These are phyloP conservation scores for Nannoperca australis DNA, from an alignment of 2,797 vertebrate genomes.

Conservation along the genomic window DNA sequence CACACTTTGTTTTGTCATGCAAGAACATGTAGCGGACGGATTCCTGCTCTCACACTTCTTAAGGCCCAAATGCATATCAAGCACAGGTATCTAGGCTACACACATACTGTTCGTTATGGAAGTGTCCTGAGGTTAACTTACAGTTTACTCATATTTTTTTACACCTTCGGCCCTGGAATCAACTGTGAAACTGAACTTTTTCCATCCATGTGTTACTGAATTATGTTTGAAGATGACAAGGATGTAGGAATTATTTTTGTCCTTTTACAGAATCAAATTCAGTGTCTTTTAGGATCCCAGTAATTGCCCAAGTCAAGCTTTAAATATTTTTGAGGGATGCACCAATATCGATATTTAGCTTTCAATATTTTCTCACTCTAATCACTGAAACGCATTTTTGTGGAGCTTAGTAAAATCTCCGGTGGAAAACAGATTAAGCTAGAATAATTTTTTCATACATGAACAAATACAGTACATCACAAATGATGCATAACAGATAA, in stretches of 20 bases:
- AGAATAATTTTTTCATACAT: not conserved
- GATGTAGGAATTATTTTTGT: not conserved
- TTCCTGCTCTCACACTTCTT: not conserved
- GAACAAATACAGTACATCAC: not conserved
- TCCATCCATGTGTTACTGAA: not conserved
- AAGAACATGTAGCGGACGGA: not conserved
- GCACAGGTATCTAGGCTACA: not conserved
- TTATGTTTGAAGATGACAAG: not conserved
- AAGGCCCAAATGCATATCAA: constrained; percentile 1
- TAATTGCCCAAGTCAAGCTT: not conserved
- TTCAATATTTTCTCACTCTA: not conserved
- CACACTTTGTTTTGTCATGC: constrained; percentile 4
- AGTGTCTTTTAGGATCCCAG: not conserved
- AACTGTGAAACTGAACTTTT: not conserved
- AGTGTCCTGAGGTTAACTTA: not conserved
- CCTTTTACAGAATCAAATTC: not conserved
- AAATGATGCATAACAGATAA: not conserved
- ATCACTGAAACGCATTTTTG: not conserved
- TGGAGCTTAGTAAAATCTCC: not conserved
- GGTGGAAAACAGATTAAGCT: not conserved
- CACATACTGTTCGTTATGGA: not conserved
- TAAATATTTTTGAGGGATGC: not conserved
- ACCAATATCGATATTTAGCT: not conserved
- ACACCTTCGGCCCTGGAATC: not conserved
- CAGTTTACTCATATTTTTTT: not conserved